Base-by-base conservation (phyloP, 2,888 invertebrate genomes). In the Acleris literana region DNA sequence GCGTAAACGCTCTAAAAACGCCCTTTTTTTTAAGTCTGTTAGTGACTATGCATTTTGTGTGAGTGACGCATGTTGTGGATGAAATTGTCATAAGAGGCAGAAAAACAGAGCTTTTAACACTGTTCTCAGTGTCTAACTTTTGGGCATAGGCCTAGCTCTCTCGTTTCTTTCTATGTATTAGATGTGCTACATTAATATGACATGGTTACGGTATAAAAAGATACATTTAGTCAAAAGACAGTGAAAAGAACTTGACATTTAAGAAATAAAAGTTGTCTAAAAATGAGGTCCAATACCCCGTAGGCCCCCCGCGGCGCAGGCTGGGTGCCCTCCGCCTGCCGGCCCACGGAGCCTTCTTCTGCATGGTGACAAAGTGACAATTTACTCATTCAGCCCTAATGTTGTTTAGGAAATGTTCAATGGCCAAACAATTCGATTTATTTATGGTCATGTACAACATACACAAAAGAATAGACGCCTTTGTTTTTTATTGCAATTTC, bases 311-410 rank as follows among this genome's bases (percentile, higher is more conserved):
- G 81, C 74, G 62, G 74, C 57, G 68, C 33, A 63, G 62, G 69
- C 69, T 70, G 74, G 76, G 73, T 78, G 76, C 81, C 82, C 76
- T 78, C 79, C 73, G 80, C 71, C 81, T 77, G 72, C 78, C 51
- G 44, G 75, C 86, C 84, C 75, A 74, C 82, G 70, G 84, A 71
- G 82, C 73, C 73, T 80, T 80, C 81, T 78, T 81, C 76, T 78
- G 74, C 80, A 72, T 78, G 83, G 84, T 85, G 85, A 88, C 90
- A 88, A 87, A 89, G 85, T 89, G 90, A 87, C 90, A 90, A 90
- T 90, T 86, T 85, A 82, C 81, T 86, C 85, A 90, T 91, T 90
- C 87, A 84, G 76, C 83, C 82, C 88, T 90, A 90, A 91, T 91
- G 90, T 86, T 89, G 87, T 90, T 90, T 90, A 85, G 85, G 76